Evolutionary conservation across 2,113 vertebrate genomes (phyloP), one percentile per base, ranked within the genome.

Genomic region (Labeo rohita): DNA sequence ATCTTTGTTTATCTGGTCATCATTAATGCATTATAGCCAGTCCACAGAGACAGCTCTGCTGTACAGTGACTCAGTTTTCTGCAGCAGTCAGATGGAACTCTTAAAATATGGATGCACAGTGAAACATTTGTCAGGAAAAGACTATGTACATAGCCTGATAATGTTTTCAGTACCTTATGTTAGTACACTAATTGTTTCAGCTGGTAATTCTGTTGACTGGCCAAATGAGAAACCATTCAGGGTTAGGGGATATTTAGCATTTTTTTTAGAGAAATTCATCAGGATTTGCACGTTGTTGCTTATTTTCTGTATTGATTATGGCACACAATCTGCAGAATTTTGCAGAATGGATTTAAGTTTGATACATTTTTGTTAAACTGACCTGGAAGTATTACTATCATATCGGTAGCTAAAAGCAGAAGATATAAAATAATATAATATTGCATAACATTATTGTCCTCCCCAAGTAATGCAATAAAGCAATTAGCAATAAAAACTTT

Each of bases 21-120:
- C 56, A 63, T 80, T 84, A 74, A 73, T 52, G 16, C 43, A 65
- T 52, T 75, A 61, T 49, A 21, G 56, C 43, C 72, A n/a, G 75
- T 63, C 56, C 39, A 63, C 39, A 45, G 78, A 80, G 78, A 10
- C 10, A 2, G 10, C 56, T 80, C 78, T 80, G 56, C 21, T 28
- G 76, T 78, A 75, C 21, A 28, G n/a, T 28, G 70, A 52, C 47
- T 73, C 36, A 7, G 50, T 78, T 56, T 36, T 50, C 47, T 76
- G 52, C 52, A 56, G 52, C 1, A 39, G 52, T 39, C 4, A 11
- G 76, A 36, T 39, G 16, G 34, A 45, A 15, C 75, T 56, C 45
- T 75, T 80, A 36, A 80, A 80, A 63, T 80, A 80, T 80, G 39
- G n/a, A 80, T 65, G 78, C 21, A 18, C 11, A 45, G 56, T 54